phyloP scores from a whole-genome alignment of 2,113 vertebrate genomes.

The Hippocampus guttulatus region DNA sequence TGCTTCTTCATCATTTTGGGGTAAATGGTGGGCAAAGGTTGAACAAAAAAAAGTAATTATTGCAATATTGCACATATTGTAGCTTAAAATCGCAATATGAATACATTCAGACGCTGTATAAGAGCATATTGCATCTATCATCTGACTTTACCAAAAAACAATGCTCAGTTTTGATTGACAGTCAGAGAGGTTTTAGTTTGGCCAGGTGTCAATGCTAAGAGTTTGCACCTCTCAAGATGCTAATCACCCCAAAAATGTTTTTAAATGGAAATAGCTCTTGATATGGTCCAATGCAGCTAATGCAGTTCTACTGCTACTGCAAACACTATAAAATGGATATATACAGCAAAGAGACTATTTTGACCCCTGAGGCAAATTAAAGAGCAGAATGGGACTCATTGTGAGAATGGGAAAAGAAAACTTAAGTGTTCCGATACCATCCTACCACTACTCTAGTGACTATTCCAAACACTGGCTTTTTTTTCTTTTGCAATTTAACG shows the following conservation, averaged over 20 bases:
- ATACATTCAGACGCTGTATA: background rate
- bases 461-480: background rate
- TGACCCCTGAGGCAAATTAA: background rate
- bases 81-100: background rate
- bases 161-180: background rate
- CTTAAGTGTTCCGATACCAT: background rate
- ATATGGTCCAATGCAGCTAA: background rate
- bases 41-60: background rate
- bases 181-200: background rate
- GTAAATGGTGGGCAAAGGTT: background rate
- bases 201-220: background rate
- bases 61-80: background rate
- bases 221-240: background rate
- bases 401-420: background rate
- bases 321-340: constrained; percentile 5
- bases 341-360: background rate
- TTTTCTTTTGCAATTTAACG: background rate
- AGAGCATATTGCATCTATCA: background rate
- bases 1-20: background rate
- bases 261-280: background rate
- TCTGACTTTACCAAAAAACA: background rate
- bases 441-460: background rate
- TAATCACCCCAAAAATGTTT: background rate
- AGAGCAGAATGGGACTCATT: background rate
- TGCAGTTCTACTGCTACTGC: background rate